Base-by-base conservation (phyloP, 23 tunicate species). In the Trididemnum clinides region DNA sequence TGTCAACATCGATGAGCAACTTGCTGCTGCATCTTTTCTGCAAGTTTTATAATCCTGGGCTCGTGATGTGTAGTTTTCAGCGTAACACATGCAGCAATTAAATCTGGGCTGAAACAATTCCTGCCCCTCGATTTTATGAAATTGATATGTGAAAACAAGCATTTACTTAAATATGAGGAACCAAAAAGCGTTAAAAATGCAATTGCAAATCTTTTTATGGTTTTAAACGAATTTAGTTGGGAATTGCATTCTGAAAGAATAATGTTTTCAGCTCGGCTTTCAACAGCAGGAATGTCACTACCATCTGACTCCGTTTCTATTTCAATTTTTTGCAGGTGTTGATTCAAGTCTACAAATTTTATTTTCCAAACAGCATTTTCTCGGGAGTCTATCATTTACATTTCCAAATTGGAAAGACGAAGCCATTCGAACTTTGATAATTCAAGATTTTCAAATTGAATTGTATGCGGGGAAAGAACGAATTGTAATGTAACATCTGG, bases 151-250 rank as follows among this genome's bases (percentile, higher is more conserved):
- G 81, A 75, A 70, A 70, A 70, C 76, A 75, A 75, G 58, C 59
- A 75, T 75, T 75, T 58, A 21, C 81, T 34, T 38, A 35, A 75
- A 75, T 37, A 35, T 2, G 58, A 33, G 3, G 58, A 34, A 75
- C 71, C 23, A n/a, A 12, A 63, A 54, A n/a, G n/a, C n/a, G n/a
- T 79, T 79, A 57, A 79, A 1, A 58, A 28, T 10, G 84, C 84
- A 27, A 79, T 72, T 5, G 84, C 84, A 57, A 79, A 79, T 79
- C 84, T 10, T 79, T 79, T 51, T 72, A 29, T 79, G 72, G 84
- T 79, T 51, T 79, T 27, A 79, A 79, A 79, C 72, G 84, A 79
- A 36, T 79, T 79, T 79, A 72, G 84, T 18, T 51, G 84, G 50
- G 81, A 34, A 38, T 75, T 75, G 21, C 71, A 63, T 44, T 44